Percentiles rank a stretch among this genome's conserved stretches.
Conservation (phyloP, 1,140 invertebrate species). For the Polyergus mexicanus region DNA sequence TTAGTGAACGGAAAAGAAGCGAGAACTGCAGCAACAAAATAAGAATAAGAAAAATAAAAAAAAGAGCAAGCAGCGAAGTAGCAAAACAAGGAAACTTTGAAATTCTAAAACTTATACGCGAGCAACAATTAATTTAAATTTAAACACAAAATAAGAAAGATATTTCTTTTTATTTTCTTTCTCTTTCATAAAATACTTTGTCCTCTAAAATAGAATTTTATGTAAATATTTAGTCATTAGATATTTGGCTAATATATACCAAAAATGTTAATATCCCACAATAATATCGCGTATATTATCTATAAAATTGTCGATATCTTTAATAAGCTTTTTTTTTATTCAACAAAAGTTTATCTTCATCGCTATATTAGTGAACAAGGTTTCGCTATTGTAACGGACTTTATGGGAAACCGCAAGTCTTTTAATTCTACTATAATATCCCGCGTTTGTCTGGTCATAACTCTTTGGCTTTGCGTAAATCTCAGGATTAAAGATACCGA, state of each 20-base stretch:
- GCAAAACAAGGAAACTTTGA: background rate
- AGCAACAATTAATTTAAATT: background rate
- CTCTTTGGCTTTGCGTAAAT: slow-evolving; percentile 60
- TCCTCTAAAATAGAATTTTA: background rate
- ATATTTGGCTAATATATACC: background rate
- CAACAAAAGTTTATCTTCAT: slow-evolving; percentile 30
- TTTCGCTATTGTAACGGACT: slow-evolving; percentile 42
- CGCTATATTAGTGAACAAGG: slow-evolving; percentile 21
- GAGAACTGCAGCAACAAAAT: background rate
- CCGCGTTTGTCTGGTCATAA: slow-evolving; percentile 38
- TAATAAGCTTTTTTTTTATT: background rate
- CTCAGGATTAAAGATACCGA: slow-evolving; percentile 62
- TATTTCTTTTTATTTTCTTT: background rate
- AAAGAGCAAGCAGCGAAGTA: background rate
- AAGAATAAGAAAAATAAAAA: background rate
- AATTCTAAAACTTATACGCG: background rate
- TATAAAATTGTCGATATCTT: background rate
- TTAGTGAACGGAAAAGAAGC: slow-evolving; percentile 9
- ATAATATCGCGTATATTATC: background rate
- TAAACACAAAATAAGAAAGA: background rate
- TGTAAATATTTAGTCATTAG: background rate
- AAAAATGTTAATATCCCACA: background rate
- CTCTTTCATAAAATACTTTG: too few relatives aligned
- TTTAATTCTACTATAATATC: slow-evolving; percentile 56
- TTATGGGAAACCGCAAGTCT: slow-evolving; percentile 33